phyloP scores from a whole-genome alignment of 2,797 vertebrate genomes.

The Chromis chromis region DNA sequence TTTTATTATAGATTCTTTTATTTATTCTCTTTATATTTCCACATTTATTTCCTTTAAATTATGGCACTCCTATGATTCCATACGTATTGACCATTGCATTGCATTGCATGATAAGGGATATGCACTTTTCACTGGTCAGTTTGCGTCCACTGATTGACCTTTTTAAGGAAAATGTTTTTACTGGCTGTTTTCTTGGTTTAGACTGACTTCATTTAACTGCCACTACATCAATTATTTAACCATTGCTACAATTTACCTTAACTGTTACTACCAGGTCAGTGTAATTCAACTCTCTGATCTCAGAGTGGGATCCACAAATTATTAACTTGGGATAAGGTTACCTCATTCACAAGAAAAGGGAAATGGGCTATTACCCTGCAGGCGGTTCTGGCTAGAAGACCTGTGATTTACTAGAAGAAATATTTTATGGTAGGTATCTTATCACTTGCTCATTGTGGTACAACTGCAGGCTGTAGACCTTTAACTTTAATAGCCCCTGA shows the following conservation, averaged over 20 bases:
- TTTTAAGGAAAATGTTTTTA: too few species aligned
- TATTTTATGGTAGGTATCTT: conserved; percentile 44
- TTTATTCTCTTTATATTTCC: too few species aligned
- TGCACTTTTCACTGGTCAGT: too few species aligned
- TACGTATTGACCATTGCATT: too few species aligned
- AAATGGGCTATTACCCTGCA: conserved; percentile 47
- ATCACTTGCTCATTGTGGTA: conserved; percentile 45
- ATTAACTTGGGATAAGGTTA: conserved; percentile 39
- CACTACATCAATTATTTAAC: conserved; percentile 13
- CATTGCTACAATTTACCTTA: conserved; percentile 16
- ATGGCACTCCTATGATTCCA: too few species aligned
- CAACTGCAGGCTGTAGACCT: conserved; percentile 40
- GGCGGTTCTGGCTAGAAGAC: conserved; percentile 34
- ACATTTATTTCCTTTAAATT: too few species aligned
- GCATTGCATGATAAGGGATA: too few species aligned
- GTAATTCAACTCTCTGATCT: conserved; percentile 21
- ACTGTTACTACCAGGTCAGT: conserved; percentile 23
- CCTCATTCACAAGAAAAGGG: conserved; percentile 13
- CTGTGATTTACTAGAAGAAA: conserved; percentile 46
- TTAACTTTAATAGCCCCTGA: conserved; percentile 40
- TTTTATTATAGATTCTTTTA: too few species aligned
- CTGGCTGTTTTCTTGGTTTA: neutral
- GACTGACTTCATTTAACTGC: neutral
- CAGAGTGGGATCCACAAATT: conserved; percentile 19
- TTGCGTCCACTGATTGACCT: too few species aligned